Evolutionary conservation across 2,888 invertebrate species (phyloP), one percentile per base, ranked within the genome.

Genomic region (Salticus scenicus): DNA sequence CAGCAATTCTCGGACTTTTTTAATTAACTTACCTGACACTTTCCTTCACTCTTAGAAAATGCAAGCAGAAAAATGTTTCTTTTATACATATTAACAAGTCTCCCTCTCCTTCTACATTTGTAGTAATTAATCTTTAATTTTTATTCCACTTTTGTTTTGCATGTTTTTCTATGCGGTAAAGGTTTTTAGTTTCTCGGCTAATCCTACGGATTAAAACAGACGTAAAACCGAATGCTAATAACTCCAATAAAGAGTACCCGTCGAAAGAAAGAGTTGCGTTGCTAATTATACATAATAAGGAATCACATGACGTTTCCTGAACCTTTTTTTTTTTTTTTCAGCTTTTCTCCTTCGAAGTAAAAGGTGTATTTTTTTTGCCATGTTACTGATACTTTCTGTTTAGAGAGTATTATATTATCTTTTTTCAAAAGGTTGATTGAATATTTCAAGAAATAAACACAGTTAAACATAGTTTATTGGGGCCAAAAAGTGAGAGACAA

Each of bases 121-220:
- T 75, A 28, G 70, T 83, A 83, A 83, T 83, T 83, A 83, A 83
- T 83, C 83, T 77, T 73, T 77, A 71, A 83, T 83, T 77, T 83
- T 83, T 77, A 70, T 77, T 83, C 67, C 31, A 66, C 51, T 77
- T 83, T 77, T 24, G 33, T 42, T 24, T 67, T 5, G n/a, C n/a
- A 20, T 57, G 33, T 83, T 77, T 75, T 82, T 75, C 31, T 42
- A 37, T 37, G 30, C 37, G 20, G 69, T 28, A 70, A 66, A 64
- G 33, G 70, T 76, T 82, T 82, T 83, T 83, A 73, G 42, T 51
- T 51, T 57, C 30, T 30, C 20, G 82, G 41, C 63, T 84, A 84
- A 84, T 84, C 84, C 84, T 31, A 57, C 28, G 84, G 78, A 84
- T 84, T 84, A 84, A 78, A 84, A 73, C 75, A 63, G 70, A 73